Percentiles rank a stretch among this genome's conserved stretches.
Conservation (phyloP, 2,888 invertebrate species). For the Nomada flava region DNA sequence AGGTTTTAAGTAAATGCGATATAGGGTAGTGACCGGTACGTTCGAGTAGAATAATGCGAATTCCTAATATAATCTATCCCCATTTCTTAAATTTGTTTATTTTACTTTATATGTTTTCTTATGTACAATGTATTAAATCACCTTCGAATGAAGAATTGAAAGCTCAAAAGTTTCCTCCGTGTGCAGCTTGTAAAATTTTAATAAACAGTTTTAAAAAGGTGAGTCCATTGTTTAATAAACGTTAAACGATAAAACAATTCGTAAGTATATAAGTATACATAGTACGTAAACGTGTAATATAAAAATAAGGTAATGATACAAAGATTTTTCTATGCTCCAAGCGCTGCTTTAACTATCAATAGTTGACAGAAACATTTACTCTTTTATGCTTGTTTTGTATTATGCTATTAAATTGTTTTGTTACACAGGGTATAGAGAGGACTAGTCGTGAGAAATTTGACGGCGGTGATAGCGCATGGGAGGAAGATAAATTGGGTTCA, state of each 20-base stretch:
- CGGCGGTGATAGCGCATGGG: constrained; percentile 97
- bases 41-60: constrained; percentile 65
- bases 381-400: background rate
- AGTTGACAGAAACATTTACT: background rate
- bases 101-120: constrained; percentile 48
- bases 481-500: constrained; percentile 92
- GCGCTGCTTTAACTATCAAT: background rate
- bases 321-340: background rate
- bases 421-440: constrained; percentile 89
- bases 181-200: constrained; percentile 91
- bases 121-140: constrained; percentile 53
- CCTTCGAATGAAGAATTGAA: constrained; percentile 74
- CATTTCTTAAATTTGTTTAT: constrained; percentile 55
- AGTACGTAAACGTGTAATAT: background rate
- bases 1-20: constrained; percentile 22
- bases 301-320: background rate
- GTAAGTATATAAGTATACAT: background rate
- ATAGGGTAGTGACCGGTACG: constrained; percentile 33
- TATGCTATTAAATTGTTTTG: constrained; percentile 55
- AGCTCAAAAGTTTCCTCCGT: constrained; percentile 88
- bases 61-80: constrained; percentile 32
- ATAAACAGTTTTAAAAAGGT: constrained; percentile 90
- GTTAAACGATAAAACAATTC: background rate
- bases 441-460: constrained; percentile 95
- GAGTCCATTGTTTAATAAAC: constrained; percentile 50